These are phyloP conservation scores for Okamejei kenojei DNA, from an alignment of 2,797 vertebrate species.

Conservation along the genomic window DNA sequence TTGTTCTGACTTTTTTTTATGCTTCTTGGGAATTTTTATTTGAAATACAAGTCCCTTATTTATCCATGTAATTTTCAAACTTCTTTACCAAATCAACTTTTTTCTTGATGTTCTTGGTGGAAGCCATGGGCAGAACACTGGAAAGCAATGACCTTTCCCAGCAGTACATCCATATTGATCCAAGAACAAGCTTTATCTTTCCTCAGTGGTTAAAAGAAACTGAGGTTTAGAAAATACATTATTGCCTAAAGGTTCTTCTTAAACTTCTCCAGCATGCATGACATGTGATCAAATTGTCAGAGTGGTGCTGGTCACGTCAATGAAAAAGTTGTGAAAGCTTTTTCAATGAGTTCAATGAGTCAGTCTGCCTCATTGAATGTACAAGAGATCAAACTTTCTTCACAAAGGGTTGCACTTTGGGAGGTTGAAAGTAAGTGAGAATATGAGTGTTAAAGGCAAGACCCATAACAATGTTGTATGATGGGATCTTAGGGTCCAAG, in stretches of 20 bases:
- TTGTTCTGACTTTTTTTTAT: too few relatives aligned
- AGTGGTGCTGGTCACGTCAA: not conserved
- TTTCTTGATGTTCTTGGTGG: too few relatives aligned
- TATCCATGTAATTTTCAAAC: not conserved
- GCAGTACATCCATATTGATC: not conserved
- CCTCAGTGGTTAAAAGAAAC: not conserved
- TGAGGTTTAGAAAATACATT: not conserved
- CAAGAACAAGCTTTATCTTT: not conserved
- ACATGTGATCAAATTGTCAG: not conserved
- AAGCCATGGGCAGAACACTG: not conserved
- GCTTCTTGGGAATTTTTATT: too few relatives aligned
- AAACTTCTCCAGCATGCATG: not conserved
- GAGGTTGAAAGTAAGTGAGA: too few relatives aligned
- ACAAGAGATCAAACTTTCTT: not conserved
- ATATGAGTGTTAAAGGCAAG: too few relatives aligned
- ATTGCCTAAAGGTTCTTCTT: not conserved
- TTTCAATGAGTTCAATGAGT: too few relatives aligned
- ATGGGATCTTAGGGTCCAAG: too few relatives aligned
- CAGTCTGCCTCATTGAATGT: not conserved
- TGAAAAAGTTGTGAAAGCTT: not conserved
- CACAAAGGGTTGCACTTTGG: too few relatives aligned
- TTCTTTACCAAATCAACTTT: not conserved
- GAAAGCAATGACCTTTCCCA: not conserved
- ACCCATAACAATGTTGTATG: too few relatives aligned
- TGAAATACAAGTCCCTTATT: too few relatives aligned